These are phyloP conservation scores for Trachelus troglodyta DNA, from an alignment of 2,888 invertebrate species.

Conservation along the genomic window DNA sequence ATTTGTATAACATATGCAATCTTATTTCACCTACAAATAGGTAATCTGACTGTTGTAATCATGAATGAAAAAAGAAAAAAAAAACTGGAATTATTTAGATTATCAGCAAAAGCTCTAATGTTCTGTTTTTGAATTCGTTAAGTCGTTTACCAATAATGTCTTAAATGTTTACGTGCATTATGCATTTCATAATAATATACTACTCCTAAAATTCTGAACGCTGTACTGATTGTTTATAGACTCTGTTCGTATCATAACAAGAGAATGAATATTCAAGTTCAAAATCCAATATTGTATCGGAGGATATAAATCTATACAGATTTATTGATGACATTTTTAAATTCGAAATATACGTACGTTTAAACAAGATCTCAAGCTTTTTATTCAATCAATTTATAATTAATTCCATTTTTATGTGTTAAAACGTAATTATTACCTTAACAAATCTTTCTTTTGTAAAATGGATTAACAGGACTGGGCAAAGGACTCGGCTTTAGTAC, in stretches of 20 bases:
- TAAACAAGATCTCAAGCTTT: neutral
- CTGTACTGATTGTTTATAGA: neutral
- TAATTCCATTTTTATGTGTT: neutral
- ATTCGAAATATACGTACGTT: neutral
- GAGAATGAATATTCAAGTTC: neutral
- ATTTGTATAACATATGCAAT: neutral
- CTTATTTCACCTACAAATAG: too few species aligned
- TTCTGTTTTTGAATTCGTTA: neutral
- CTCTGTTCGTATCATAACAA: neutral
- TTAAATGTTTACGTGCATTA: neutral
- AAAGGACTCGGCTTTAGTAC: constrained; percentile 77
- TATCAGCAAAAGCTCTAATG: neutral
- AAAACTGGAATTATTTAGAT: neutral
- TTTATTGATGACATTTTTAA: neutral
- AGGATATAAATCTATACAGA: neutral
- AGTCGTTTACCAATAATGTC: neutral
- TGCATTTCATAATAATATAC: neutral
- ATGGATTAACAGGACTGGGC: constrained; percentile 82
- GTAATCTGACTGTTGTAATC: too few species aligned
- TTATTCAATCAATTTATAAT: neutral
- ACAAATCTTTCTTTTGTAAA: constrained; percentile 72
- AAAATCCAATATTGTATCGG: neutral
- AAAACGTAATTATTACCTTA: neutral
- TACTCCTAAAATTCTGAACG: neutral
- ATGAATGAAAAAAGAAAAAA: neutral